phyloP scores from a whole-genome alignment of 2,888 invertebrate species.

The Itoplectis maculator region DNA sequence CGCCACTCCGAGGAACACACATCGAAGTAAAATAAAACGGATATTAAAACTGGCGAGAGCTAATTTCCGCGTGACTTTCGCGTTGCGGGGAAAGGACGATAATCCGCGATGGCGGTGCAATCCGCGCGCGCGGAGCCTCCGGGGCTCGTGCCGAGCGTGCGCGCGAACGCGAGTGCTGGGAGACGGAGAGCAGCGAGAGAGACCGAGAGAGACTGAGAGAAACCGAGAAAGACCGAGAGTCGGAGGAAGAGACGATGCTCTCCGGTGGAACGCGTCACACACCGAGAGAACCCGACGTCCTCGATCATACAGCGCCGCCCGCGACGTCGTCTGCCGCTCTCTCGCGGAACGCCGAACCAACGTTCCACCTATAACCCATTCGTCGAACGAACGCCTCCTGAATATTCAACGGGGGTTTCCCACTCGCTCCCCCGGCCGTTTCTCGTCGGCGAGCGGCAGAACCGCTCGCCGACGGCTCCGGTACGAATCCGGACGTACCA shows the following conservation, averaged over 20 bases:
- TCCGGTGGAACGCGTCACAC: conserved; percentile 18
- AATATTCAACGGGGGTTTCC: conserved; percentile 79
- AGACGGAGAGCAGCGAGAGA: conserved; percentile 37
- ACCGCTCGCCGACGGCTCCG: conserved; percentile 28
- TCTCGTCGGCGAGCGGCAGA: conserved; percentile 58
- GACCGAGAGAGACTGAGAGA: no score
- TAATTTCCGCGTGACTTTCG: conserved; percentile 80
- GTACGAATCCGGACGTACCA: conserved; percentile 41
- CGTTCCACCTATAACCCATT: conserved; percentile 75
- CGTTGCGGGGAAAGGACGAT: conserved; percentile 50
- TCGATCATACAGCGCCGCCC: conserved; percentile 60
- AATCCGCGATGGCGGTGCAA: conserved; percentile 58
- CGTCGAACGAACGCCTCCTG: conserved; percentile 77
- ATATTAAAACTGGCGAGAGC: conserved; percentile 80
- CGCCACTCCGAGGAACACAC: no score
- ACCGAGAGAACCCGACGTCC: conserved; percentile 46
- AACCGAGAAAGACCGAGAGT: no score
- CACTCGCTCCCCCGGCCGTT: conserved; percentile 57
- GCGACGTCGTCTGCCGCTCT: conserved; percentile 52
- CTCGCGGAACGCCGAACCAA: conserved; percentile 59
- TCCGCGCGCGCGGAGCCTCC: conserved; percentile 51
- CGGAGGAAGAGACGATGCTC: no score
- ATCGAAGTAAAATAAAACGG: conserved; percentile 80
- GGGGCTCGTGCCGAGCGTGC: conserved; percentile 13
- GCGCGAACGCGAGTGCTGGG: conserved; percentile 43